Evolutionary conservation across 1,140 invertebrate species (phyloP).

Genomic region (Amphibalanus amphitrite): DNA sequence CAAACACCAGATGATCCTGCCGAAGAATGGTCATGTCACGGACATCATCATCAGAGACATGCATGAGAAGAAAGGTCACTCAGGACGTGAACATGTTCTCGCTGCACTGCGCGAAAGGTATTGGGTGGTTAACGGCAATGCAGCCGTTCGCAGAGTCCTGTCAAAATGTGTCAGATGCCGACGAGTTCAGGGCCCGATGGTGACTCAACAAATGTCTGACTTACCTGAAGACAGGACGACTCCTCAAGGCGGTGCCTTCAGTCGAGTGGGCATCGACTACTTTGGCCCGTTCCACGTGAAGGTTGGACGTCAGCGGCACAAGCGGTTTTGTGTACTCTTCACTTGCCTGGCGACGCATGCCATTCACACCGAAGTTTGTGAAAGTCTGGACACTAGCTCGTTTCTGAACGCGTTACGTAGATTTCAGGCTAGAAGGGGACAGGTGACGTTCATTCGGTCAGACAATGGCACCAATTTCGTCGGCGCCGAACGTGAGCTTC

Average conservation of each 20-base stretch:
- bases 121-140: conserved; percentile 12
- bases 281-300: conserved; percentile 18
- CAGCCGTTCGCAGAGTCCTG: conserved; percentile 6
- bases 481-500: conserved; percentile 18
- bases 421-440: conserved; percentile 20
- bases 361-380: conserved; percentile 20
- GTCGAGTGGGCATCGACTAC: conserved; percentile 16
- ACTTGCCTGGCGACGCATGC: conserved; percentile 19
- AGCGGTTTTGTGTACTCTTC: conserved; percentile 18
- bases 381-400: conserved; percentile 17
- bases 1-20: conserved; percentile 19
- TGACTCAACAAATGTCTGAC: conserved; percentile 12
- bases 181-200: background rate
- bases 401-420: conserved; percentile 20
- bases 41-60: conserved; percentile 6
- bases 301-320: conserved; percentile 13
- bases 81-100: conserved; percentile 5
- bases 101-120: conserved; percentile 1
- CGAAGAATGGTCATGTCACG: conserved; percentile 10
- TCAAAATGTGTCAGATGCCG: background rate
- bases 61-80: conserved; percentile 10
- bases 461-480: conserved; percentile 25
- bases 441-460: conserved; percentile 15
- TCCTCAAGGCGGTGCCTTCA: conserved; percentile 13
- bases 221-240: conserved; percentile 14